A percentile compares a stretch with the other conserved stretches of the same genome.
phyloP scores from a whole-genome alignment of 2,113 vertebrate genomes.

The Melanotaenia duboulayi region DNA sequence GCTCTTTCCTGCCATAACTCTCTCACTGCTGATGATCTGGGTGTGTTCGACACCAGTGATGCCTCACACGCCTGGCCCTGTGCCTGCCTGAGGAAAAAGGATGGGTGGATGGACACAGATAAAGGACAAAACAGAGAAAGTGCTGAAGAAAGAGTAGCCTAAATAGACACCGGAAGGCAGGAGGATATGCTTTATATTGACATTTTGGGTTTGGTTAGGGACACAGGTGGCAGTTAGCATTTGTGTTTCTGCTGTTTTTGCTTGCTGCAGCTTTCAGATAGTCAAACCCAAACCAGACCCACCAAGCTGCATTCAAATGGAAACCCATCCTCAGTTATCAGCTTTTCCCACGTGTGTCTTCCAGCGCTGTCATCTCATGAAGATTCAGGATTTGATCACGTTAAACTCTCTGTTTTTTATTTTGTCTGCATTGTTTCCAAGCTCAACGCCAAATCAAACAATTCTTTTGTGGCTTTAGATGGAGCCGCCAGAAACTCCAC shows the following conservation, averaged over 20 bases:
- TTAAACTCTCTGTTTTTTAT: conserved; percentile 66
- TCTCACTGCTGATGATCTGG: conserved; percentile 54
- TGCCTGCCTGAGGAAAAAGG: conserved; percentile 65
- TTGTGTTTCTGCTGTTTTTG: conserved; percentile 42
- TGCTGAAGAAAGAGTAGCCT: conserved; percentile 37
- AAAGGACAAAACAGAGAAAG: conserved; percentile 58
- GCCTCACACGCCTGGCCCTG: conserved; percentile 25
- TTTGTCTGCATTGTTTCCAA: conserved; percentile 74
- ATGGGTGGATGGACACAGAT: conserved; percentile 75
- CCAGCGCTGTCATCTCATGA: conserved; percentile 58
- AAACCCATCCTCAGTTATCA: conserved; percentile 41
- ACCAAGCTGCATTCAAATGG: conserved; percentile 50
- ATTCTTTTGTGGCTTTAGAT: conserved; percentile 56
- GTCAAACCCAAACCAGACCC: conserved; percentile 33
- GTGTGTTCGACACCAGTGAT: conserved; percentile 35
- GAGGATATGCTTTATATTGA: conserved; percentile 63
- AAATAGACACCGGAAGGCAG: conserved; percentile 51
- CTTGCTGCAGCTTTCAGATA: conserved; percentile 41
- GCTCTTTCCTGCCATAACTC: conserved; percentile 75
- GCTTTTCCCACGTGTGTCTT: conserved; percentile 60
- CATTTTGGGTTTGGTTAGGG: conserved; percentile 61
- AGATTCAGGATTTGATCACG: conserved; percentile 62
- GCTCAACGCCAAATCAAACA: conserved; percentile 75
- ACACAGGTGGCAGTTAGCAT: conserved; percentile 24
- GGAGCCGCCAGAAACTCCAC: conserved; percentile 48